These are phyloP conservation scores for Muschampia plurimacula DNA, from an alignment of 2,888 invertebrate species.

Conservation along the genomic window DNA sequence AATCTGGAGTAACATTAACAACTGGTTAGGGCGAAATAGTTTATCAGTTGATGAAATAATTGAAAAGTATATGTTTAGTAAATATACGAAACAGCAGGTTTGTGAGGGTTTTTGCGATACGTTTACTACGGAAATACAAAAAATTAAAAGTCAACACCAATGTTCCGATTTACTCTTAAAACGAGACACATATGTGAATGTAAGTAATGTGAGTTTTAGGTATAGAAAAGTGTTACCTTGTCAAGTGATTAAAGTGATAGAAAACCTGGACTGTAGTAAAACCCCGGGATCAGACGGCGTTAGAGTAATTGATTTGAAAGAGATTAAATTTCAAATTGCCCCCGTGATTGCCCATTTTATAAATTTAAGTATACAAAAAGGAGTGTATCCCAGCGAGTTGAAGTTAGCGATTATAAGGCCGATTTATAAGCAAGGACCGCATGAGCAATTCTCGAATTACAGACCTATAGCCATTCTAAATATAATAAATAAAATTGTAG, in stretches of 20 bases:
- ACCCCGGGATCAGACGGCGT: slow-evolving; percentile 38
- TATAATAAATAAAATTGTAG: slow-evolving; percentile 39
- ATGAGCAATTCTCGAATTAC: slow-evolving; percentile 34
- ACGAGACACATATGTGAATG: not conserved
- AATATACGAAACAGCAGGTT: not conserved
- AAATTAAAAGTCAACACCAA: slow-evolving; percentile 2
- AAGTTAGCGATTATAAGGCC: slow-evolving; percentile 35
- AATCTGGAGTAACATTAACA: slow-evolving; percentile 21
- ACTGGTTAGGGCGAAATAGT: slow-evolving; percentile 17
- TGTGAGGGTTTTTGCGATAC: slow-evolving; percentile 4
- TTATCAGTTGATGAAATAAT: slow-evolving; percentile 17
- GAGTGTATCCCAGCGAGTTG: slow-evolving; percentile 26
- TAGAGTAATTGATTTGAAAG: slow-evolving; percentile 32
- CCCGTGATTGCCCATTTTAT: slow-evolving; percentile 38
- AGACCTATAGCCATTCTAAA: slow-evolving; percentile 41
- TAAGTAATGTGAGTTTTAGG: slow-evolving; percentile 10
- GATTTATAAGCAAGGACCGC: slow-evolving; percentile 31
- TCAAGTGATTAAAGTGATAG: slow-evolving; percentile 13
- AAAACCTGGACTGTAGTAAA: slow-evolving; percentile 31
- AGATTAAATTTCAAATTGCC: slow-evolving; percentile 33
- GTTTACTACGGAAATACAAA: slow-evolving; percentile 7
- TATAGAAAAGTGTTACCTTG: not conserved
- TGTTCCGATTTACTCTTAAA: not conserved
- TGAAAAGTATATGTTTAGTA: slow-evolving; percentile 19
- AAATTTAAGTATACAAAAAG: slow-evolving; percentile 24